Base-by-base conservation (phyloP, 2,797 vertebrate species). In the Jordanella pulchra region DNA sequence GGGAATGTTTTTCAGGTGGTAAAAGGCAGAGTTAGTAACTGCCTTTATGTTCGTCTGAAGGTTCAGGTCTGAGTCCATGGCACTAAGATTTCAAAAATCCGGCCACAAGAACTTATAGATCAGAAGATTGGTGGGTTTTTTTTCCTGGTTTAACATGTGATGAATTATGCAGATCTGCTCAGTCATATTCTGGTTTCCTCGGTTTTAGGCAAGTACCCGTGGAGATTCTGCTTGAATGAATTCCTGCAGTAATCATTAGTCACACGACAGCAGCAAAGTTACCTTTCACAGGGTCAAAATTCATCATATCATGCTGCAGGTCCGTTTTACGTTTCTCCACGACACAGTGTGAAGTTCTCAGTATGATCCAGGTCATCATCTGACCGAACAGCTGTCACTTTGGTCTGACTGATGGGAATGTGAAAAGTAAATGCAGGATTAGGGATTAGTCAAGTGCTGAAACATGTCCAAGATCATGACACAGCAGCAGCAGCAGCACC, bases 401-500 rank as follows among this genome's bases (percentile, higher is more conserved):
- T 69, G 58, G 15, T 78, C 68, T 73, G 69, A 83, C 66, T 63
- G 72, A 60, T 71, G 68, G 65, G 69, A 73, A 69, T 72, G 15
- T 77, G 81, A 75, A 64, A 2, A 67, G 63, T 64, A 71, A 80
- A 82, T 73, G 39, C 35, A n/a, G 84, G 80, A 85, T 89, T 81
- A 82, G 27, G 85, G 80, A 85, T 87, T 79, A 81, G 84, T 76
- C 18, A 71, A 69, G 58, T 77, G 69, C 67, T 32, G 35, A 66
- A 81, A 63, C n/a, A 50, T 60, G 54, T 65, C 65, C 65, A 39
- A 68, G 76, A 74, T 45, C 79, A 80, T 84, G 84, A 79, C 73
- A 80, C 77, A 68, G 79, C 77, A 54, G 83, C 77, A 69, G 82
- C 84, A 81, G 82, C 77, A 71, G 83, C 84, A 82, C 85, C 87